Base-by-base conservation (phyloP, 2,113 vertebrate species). In the Sebastes fasciatus region DNA sequence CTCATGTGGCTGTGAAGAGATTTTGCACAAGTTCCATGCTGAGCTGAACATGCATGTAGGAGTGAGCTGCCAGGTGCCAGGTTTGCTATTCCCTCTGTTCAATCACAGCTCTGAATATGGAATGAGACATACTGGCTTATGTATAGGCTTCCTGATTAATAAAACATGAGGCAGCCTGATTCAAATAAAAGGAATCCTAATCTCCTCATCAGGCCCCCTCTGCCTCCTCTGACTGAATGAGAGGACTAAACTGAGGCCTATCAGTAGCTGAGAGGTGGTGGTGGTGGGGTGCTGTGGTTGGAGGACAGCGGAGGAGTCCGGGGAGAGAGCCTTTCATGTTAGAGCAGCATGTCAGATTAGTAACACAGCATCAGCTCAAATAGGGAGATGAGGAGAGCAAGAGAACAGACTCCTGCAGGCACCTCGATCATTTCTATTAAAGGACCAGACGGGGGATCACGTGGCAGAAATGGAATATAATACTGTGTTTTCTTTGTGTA, bases 151-250 rank as follows among this genome's bases (percentile, higher is more conserved):
- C 23, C 54, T 87, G 73, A 79, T 93, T 86, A 92, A 94, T 92
- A 91, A 94, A 91, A 94, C 86, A 94, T 86, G 71, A 94, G 80
- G 69, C 45, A 8, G 49, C 76, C 61, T 48, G 55, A 83, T 85
- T 84, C 45, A 54, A 80, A 84, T 65, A 80, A 81, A 86, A 76
- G 43, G 66, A 67, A 51, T 84, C 65, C 65, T 84, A 92, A 93
- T 90, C 66, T 83, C 69, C 77, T 71, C 70, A 88, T 89, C 67
- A 57, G 77, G 40, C 61, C 58, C 45, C 55, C 5, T 19, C 62
- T 65, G 42, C 57, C 49, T 40, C 75, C 58, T 60, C 54, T 40
- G 42, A 51, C 51, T 86, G 45, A 80, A 69, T 52, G 51, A 1
- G n/a, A 73, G 64, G 66, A 66, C 57, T 76, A 19, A 75, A 62